Evolutionary conservation across 2,113 vertebrate genomes (phyloP).

Genomic region (Pelecanoides urinatrix): DNA sequence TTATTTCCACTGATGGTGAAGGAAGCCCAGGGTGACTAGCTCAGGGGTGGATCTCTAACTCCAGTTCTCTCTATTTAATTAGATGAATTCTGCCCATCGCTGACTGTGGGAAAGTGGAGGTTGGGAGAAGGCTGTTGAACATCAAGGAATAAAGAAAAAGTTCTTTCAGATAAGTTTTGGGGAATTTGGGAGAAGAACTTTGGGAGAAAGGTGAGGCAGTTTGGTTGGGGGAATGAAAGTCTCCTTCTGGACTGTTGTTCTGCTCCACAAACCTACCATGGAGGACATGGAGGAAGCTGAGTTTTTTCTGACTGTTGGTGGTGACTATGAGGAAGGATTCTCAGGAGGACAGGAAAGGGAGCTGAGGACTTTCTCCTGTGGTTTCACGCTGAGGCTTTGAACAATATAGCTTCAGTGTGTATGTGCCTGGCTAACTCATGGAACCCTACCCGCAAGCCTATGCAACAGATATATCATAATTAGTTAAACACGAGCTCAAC

Average conservation of each 20-base stretch:
- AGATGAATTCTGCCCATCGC: neutral
- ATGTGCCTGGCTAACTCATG: fast-evolving
- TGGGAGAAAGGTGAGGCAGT: neutral
- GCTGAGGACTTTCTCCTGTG: neutral
- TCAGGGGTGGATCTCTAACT: neutral
- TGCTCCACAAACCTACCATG: fast-evolving
- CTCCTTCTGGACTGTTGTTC: neutral
- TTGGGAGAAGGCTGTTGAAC: neutral
- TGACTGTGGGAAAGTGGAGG: neutral
- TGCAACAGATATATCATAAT: neutral
- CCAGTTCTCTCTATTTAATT: neutral
- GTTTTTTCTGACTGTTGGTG: neutral
- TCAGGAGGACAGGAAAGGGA: neutral
- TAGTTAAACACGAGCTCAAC: neutral
- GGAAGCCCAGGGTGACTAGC: neutral
- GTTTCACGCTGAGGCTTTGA: neutral
- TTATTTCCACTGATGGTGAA: neutral
- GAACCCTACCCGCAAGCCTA: neutral
- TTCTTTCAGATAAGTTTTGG: neutral
- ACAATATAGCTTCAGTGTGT: neutral
- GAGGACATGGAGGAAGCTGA: neutral
- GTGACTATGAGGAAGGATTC: neutral
- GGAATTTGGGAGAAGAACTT: neutral
- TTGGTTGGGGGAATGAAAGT: neutral
- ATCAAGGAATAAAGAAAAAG: neutral